Conservation (phyloP, 2,113 vertebrate genomes). For the Manacus vitellinus region DNA sequence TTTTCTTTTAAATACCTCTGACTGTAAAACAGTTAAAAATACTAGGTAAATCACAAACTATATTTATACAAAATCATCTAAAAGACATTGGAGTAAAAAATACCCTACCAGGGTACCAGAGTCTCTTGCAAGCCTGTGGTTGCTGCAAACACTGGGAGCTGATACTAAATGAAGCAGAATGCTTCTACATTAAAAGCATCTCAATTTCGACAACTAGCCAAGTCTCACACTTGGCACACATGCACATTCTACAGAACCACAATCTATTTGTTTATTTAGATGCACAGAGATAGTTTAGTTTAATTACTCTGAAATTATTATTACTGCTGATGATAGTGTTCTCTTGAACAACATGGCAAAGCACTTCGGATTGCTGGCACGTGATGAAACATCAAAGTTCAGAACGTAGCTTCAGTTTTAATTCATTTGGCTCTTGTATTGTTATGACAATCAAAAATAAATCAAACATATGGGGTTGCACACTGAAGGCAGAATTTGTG, state of each 20-base stretch:
- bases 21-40: neutral
- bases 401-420: neutral
- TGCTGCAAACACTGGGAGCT: neutral
- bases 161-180: neutral
- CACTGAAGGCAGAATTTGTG: slow-evolving; percentile 10
- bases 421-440: slow-evolving; percentile 43
- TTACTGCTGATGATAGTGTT: slow-evolving; percentile 22
- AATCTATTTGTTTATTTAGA: slow-evolving; percentile 67
- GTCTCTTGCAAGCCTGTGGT: neutral
- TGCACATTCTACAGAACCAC: slow-evolving; percentile 41
- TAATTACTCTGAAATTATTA: slow-evolving; percentile 55
- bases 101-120: neutral
- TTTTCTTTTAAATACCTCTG: neutral
- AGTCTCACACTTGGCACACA: slow-evolving; percentile 39
- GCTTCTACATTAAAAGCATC: neutral
- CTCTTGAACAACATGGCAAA: slow-evolving; percentile 20
- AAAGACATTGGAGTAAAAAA: neutral
- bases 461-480: slow-evolving; percentile 17
- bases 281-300: slow-evolving; percentile 60
- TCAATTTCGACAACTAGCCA: neutral
- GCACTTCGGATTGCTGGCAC: slow-evolving; percentile 25
- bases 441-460: slow-evolving; percentile 59
- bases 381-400: slow-evolving; percentile 22
- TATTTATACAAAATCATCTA: neutral
- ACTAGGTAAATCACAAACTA: neutral